Percentiles rank a stretch among this genome's conserved stretches.
These are phyloP conservation scores for Mongoloraphidia duomilia DNA, from an alignment of 2,888 invertebrate species.

Conservation along the genomic window DNA sequence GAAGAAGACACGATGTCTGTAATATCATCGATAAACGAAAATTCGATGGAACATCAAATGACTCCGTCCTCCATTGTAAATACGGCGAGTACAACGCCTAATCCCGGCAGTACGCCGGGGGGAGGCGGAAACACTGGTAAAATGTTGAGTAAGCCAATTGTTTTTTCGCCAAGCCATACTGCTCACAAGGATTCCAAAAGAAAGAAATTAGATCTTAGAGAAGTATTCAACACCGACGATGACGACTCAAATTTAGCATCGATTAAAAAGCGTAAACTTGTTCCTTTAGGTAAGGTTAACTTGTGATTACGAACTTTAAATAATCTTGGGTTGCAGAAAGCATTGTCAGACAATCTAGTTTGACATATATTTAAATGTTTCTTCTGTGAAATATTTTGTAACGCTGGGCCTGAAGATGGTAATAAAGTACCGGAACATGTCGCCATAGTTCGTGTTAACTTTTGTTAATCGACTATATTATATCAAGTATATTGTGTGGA, in stretches of 20 bases:
- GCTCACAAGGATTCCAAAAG: conserved; percentile 35
- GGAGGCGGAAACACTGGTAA: conserved; percentile 19
- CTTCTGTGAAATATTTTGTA: too few relatives aligned
- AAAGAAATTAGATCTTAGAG: conserved; percentile 66
- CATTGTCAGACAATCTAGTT: too few relatives aligned
- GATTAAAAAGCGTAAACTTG: conserved; percentile 61
- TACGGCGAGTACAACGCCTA: conserved; percentile 6
- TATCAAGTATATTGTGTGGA: too few relatives aligned
- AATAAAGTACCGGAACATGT: too few relatives aligned
- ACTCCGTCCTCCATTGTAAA: conserved; percentile 19
- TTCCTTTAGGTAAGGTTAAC: conserved; percentile 46
- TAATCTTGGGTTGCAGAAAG: too few relatives aligned
- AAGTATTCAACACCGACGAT: conserved; percentile 77
- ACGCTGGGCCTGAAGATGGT: too few relatives aligned
- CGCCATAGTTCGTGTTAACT: too few relatives aligned
- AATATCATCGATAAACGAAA: conserved; percentile 26
- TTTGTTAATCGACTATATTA: too few relatives aligned
- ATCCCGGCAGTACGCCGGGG: conserved; percentile 16
- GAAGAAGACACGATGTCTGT: conserved; percentile 34
- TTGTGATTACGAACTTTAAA: too few relatives aligned
- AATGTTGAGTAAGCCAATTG: conserved; percentile 28
- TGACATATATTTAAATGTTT: too few relatives aligned
- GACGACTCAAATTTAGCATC: conserved; percentile 37
- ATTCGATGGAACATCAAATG: conserved; percentile 17
- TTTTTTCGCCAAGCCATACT: conserved; percentile 30